phyloP scores from a whole-genome alignment of 35 echinoderm and acorn worm genomes.

The Eucidaris tribuloides region DNA sequence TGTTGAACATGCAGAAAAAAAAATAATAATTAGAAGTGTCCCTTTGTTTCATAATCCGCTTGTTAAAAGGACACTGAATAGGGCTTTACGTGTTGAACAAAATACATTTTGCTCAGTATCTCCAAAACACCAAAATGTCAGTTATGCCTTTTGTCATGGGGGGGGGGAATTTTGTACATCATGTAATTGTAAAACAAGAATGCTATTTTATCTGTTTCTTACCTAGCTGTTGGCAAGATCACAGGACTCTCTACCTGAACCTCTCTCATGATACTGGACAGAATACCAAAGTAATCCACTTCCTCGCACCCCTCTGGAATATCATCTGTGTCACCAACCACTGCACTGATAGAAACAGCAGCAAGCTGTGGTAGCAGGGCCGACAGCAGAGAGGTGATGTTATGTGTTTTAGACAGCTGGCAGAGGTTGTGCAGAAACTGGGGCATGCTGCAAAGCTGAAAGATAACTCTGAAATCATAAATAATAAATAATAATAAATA shows the following conservation, averaged over 20 bases:
- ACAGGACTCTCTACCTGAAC: neutral
- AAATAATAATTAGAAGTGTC: too few relatives aligned
- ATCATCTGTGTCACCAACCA: neutral
- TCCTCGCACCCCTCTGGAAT: neutral
- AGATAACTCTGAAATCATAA: slow-evolving; percentile 70
- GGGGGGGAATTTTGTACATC: too few relatives aligned
- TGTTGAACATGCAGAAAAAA: too few relatives aligned
- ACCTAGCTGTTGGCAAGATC: slow-evolving; percentile 20
- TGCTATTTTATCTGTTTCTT: too few relatives aligned
- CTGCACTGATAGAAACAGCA: neutral
- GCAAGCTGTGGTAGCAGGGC: slow-evolving; percentile 39
- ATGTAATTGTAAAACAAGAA: too few relatives aligned
- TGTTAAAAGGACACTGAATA: too few relatives aligned
- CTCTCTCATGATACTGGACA: slow-evolving; percentile 33
- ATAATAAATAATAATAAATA: too few relatives aligned
- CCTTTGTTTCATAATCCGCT: too few relatives aligned
- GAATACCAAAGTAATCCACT: neutral
- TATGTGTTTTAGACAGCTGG: slow-evolving; percentile 46
- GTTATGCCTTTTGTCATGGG: too few relatives aligned
- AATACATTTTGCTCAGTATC: too few relatives aligned
- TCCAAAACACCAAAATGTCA: too few relatives aligned
- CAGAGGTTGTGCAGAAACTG: slow-evolving; percentile 30
- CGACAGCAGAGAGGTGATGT: slow-evolving; percentile 66
- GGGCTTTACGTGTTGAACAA: too few relatives aligned
- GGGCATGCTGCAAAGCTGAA: slow-evolving; percentile 41